Percentiles rank a stretch among this genome's conserved stretches.
These are phyloP conservation scores for Dicycla oo DNA, from an alignment of 2,888 invertebrate genomes.

Conservation along the genomic window DNA sequence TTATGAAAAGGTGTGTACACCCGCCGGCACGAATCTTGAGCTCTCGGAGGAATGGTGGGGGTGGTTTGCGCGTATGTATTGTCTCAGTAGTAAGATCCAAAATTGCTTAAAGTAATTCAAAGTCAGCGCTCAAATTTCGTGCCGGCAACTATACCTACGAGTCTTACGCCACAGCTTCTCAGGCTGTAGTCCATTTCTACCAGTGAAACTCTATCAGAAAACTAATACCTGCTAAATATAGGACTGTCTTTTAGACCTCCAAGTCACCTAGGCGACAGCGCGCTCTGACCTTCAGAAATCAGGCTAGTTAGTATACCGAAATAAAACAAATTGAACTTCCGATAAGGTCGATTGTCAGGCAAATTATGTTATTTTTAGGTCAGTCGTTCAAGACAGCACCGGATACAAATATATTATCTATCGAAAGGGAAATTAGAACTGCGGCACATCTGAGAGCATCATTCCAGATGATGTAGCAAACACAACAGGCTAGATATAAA, in stretches of 20 bases:
- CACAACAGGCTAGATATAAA: no score
- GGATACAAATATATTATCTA: conserved; percentile 29
- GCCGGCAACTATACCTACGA: no score
- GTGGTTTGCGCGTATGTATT: no score
- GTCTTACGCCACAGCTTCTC: neutral
- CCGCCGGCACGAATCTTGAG: no score
- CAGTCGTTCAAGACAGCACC: conserved; percentile 13
- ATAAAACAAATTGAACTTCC: conserved; percentile 32
- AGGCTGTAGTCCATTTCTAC: neutral
- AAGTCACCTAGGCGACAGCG: neutral
- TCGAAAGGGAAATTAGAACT: conserved; percentile 20
- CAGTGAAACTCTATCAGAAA: neutral
- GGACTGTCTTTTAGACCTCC: neutral
- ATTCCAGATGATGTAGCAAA: no score
- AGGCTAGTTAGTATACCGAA: conserved; percentile 21
- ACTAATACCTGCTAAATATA: conserved; percentile 5
- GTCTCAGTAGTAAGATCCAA: no score
- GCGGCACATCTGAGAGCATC: neutral
- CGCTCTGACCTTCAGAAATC: conserved; percentile 15
- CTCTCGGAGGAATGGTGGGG: no score
- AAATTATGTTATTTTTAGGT: conserved; percentile 18
- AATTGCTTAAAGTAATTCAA: no score
- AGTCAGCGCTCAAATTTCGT: no score
- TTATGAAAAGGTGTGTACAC: neutral
- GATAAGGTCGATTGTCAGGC: conserved; percentile 32